A percentile compares a stretch with the other conserved stretches of the same genome.
phyloP scores from a whole-genome alignment of 2,888 invertebrate species.

The Odontomyia ornata region DNA sequence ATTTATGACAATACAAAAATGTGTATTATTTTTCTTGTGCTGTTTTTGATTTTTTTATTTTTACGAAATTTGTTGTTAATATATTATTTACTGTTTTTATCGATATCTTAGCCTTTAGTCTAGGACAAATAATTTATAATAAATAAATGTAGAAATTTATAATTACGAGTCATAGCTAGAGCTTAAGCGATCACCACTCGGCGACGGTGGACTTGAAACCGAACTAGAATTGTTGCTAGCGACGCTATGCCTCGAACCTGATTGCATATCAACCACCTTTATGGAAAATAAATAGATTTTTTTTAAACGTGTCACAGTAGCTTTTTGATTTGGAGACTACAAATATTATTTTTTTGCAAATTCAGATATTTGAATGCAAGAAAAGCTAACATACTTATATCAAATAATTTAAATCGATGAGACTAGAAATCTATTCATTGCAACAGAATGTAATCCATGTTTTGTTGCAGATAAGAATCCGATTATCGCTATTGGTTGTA shows the following conservation, averaged over 20 bases:
- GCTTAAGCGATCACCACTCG: slow-evolving; percentile 53
- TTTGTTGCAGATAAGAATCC: too few species aligned
- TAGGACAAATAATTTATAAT: slow-evolving; percentile 32
- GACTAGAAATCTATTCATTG: too few species aligned
- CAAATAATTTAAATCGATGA: too few species aligned
- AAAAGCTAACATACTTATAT: too few species aligned
- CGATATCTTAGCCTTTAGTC: background rate
- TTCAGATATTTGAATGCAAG: too few species aligned
- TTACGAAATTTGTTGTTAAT: background rate
- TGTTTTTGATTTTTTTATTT: background rate
- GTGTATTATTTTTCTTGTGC: background rate
- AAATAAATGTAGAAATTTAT: slow-evolving; percentile 30
- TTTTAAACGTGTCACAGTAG: background rate
- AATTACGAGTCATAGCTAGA: slow-evolving; percentile 54
- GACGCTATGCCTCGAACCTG: slow-evolving; percentile 53
- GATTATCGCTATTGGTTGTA: too few species aligned
- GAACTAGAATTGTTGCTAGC: slow-evolving; percentile 54
- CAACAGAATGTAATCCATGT: too few species aligned
- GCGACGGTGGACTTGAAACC: slow-evolving; percentile 53
- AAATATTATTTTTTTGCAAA: too few species aligned
- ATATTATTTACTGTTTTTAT: slow-evolving; percentile 10
- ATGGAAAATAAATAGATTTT: slow-evolving; percentile 24
- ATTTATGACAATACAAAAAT: background rate
- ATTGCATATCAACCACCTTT: slow-evolving; percentile 53
- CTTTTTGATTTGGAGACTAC: background rate